A percentile compares a stretch with the other conserved stretches of the same genome.
Conservation (phyloP, 2,888 invertebrate genomes). For the Scrobipalpa atriplicella region DNA sequence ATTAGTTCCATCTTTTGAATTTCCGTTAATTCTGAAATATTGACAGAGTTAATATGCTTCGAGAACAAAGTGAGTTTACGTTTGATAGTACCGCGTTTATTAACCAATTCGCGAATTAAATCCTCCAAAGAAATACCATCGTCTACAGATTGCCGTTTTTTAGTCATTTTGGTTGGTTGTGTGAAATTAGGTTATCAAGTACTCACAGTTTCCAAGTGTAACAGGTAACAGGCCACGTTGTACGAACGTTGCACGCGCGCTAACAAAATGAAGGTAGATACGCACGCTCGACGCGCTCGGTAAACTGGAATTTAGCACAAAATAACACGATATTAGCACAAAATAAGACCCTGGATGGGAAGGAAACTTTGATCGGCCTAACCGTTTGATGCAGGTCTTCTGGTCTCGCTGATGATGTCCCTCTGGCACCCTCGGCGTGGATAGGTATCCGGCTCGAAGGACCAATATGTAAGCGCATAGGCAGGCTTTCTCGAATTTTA, state of each 20-base stretch:
- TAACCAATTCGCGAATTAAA: not conserved
- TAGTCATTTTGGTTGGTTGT: constrained; percentile 20
- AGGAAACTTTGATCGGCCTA: constrained; percentile 9
- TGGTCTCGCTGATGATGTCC: not conserved
- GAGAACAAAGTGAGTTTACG: constrained; percentile 12
- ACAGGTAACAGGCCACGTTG: not conserved
- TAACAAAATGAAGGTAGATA: not conserved
- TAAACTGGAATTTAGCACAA: constrained; percentile 14
- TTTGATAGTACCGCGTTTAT: constrained; percentile 14
- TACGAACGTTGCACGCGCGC: not conserved
- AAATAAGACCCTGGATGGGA: not conserved
- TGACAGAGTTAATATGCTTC: not conserved
- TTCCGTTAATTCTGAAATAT: not conserved
- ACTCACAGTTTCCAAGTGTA: constrained; percentile 11
- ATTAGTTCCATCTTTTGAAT: constrained; percentile 10
- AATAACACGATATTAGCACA: constrained; percentile 18
- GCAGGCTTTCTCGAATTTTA: no score
- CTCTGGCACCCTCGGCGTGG: not conserved
- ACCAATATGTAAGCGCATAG: no score
- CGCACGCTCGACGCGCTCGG: not conserved
- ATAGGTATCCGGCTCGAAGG: constrained; percentile 16
- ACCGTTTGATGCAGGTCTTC: constrained; percentile 12
- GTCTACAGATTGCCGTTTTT: not conserved
- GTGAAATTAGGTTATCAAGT: constrained; percentile 5
- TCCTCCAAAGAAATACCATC: not conserved